Evolutionary conservation across 1,140 invertebrate species (phyloP).

Genomic region (Trissolcus basalis): DNA sequence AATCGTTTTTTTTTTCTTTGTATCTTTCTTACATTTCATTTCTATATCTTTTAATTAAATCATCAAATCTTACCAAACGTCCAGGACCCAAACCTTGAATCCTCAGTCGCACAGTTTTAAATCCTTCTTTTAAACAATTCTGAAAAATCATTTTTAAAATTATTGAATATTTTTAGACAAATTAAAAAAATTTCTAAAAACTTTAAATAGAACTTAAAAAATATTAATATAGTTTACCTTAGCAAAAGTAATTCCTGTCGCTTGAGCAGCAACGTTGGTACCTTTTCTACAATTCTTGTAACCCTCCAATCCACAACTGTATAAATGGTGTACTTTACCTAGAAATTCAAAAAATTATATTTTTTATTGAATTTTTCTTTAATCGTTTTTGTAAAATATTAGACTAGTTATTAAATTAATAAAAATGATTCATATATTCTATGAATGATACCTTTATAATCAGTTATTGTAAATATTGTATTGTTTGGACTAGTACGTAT

Average conservation of each 20-base stretch:
- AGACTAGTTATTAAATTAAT: too few species aligned
- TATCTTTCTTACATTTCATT: too few species aligned
- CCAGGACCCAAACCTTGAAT: conserved; percentile 91
- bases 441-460: conserved; percentile 81
- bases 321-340: conserved; percentile 10
- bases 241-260: conserved; percentile 88
- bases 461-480: conserved; percentile 86
- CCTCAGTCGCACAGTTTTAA: conserved; percentile 84
- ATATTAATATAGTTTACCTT: conserved; percentile 76
- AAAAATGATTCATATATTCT: background rate
- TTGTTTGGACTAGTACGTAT: conserved; percentile 90
- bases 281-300: conserved; percentile 97
- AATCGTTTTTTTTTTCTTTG: too few species aligned
- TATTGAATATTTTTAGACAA: too few species aligned
- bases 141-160: too few species aligned
- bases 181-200: too few species aligned
- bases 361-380: too few species aligned
- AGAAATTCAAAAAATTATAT: conserved; percentile 12
- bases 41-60: too few species aligned
- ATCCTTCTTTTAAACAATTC: conserved; percentile 84
- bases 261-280: conserved; percentile 96
- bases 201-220: conserved; percentile 1
- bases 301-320: conserved; percentile 91
- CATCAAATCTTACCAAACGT: conserved; percentile 86
- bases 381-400: too few species aligned